Evolutionary conservation across 2,113 vertebrate species (phyloP).

Genomic region (Daboia siamensis): DNA sequence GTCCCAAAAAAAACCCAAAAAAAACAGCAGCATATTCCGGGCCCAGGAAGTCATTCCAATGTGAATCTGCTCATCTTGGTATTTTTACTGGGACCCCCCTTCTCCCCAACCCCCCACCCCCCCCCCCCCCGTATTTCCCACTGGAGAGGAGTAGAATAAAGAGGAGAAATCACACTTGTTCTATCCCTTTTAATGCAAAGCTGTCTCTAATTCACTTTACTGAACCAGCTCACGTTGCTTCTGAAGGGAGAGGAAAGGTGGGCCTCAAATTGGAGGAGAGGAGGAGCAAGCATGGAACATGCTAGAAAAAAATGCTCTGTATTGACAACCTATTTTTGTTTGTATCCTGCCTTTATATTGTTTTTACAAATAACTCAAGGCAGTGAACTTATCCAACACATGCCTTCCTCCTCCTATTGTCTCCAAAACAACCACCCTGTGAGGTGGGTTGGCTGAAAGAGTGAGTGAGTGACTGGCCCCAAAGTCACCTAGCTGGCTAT

Average conservation of each 20-base stretch:
- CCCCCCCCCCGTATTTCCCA: constrained; percentile 47
- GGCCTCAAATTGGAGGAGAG: neutral
- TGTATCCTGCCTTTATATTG: neutral
- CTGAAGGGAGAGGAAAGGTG: neutral
- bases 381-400: neutral
- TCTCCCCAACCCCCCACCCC: constrained; percentile 22
- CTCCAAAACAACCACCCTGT: no score
- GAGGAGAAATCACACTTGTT: constrained; percentile 13
- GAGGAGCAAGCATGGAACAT: neutral
- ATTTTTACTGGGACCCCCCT: constrained; percentile 50
- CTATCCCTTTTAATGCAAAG: fast-evolving
- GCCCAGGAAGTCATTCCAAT: constrained; percentile 53
- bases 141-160: constrained; percentile 22
- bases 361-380: neutral
- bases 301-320: neutral
- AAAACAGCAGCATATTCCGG: no score
- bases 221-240: constrained; percentile 5
- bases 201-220: constrained; percentile 12
- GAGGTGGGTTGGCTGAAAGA: no score
- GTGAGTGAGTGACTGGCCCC: no score
- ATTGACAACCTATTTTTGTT: neutral
- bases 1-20: constrained; percentile 54
- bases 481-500: no score
- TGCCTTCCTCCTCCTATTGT: no score
- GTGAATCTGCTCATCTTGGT: constrained; percentile 40